A percentile compares a stretch with the other conserved stretches of the same genome.
Evolutionary conservation across 2,797 vertebrate species (phyloP).

Genomic region (Esox masquinongy): DNA sequence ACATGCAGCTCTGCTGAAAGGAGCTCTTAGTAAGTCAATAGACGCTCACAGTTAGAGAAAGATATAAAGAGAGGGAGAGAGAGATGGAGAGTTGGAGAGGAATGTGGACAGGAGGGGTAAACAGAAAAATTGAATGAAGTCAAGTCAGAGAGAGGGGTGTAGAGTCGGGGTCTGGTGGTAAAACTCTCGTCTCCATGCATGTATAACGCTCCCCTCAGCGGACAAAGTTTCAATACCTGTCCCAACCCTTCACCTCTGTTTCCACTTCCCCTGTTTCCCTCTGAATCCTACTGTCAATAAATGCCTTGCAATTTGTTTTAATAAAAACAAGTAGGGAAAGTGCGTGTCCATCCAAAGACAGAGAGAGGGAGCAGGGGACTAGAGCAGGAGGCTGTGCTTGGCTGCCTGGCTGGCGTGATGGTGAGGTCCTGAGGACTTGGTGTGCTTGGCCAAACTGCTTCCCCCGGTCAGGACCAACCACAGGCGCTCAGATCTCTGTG

Average conservation of each 20-base stretch:
- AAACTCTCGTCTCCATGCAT: too few relatives aligned
- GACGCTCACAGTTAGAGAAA: constrained; percentile 2
- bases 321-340: too few relatives aligned
- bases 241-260: too few relatives aligned
- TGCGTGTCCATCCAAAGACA: too few relatives aligned
- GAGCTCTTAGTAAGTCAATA: constrained; percentile 9
- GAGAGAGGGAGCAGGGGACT: neutral
- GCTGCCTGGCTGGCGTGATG: neutral
- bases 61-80: neutral
- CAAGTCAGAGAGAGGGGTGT: constrained; percentile 19
- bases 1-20: constrained; percentile 12
- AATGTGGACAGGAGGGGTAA: neutral
- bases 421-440: constrained; percentile 15
- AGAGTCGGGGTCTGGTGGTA: neutral
- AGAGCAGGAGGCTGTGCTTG: neutral
- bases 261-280: too few relatives aligned
- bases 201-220: too few relatives aligned
- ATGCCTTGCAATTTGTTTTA: too few relatives aligned
- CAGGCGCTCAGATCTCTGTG: constrained; percentile 43
- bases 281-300: too few relatives aligned
- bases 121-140: constrained; percentile 16
- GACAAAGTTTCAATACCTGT: too few relatives aligned
- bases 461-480: neutral
- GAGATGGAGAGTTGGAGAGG: neutral
- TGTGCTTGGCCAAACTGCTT: constrained; percentile 1